Base-by-base conservation (phyloP, 37 sponge, comb jelly and placozoan genomes). In the Aphrocallistes beatrix region DNA sequence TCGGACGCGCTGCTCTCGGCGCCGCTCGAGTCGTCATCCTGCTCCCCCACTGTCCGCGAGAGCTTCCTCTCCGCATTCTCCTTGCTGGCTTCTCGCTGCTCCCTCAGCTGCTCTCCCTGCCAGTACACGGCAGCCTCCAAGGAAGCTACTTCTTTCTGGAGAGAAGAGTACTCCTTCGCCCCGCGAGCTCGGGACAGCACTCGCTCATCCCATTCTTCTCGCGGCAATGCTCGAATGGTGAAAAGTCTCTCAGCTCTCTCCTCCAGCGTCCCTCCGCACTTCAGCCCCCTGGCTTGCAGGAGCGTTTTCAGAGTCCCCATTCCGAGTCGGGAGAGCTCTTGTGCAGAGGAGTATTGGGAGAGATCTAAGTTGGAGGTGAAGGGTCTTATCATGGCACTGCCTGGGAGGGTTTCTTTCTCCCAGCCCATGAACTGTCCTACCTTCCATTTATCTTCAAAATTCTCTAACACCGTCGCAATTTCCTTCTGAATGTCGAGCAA, bases 211-310 rank as follows among this genome's bases (percentile, higher is more conserved):
- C 38, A 42, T 81, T 84, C 38, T n/a, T 84, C 85, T 75, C 85
- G 50, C 23, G 50, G 38, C 10, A 82, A 49, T 17, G 91, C 99
- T 51, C 95, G 95, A 0, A 94, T 92, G 51, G 49, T 36, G 84
- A 93, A 98, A 13, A 98, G 91, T 21, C 99, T 49, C 82, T 91
- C 38, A 0, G 96, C 96, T 19, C 99, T 51, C 85, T 98, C 93
- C 81, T 93, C 91, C 37, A 98, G 82, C 21, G 99, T 95, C 94
- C 96, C 99, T 45, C 99, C 99, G 90, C 99, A 98, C 89, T 98
- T 98, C 28, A 98, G 84, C 0, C 94, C 93, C 42, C 91, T 88
- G 37, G 99, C 96, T 88, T 86, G 90, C 34, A 98, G 91, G 8
- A 94, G 96, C 28, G 94, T 92, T 86, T 98, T 98, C 34, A 98